Base-by-base conservation (phyloP, 2,113 vertebrate species). In the Zosterops pallidus region DNA sequence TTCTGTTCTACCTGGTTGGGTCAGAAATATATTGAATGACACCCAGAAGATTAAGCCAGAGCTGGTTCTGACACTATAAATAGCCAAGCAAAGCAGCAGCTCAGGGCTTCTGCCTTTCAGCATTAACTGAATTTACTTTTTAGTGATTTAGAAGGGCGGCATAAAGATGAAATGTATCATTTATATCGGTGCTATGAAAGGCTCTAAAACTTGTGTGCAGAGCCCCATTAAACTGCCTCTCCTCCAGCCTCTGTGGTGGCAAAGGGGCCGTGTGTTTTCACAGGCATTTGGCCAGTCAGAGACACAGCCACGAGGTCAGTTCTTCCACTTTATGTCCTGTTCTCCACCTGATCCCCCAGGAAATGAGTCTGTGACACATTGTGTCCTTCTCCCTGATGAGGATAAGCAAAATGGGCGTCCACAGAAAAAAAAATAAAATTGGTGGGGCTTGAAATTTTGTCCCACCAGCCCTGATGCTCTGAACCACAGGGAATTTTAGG, bases 111-210 rank as follows among this genome's bases (percentile, higher is more conserved):
- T 96, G 88, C 79, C 75, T 93, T 83, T 90, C 71, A 88, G 21
- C 60, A 69, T 78, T 90, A 92, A 71, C 57, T 55, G 88, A 56
- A 89, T 94, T 93, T 95, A 69, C 46, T 39, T 90, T 86, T 79
- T 44, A 37, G 76, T 89, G 85, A 90, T 94, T 96, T 93, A 94
- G 62, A 81, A 86, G 49, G 72, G 41, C 65, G n/a, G 76, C 42
- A 64, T 90, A 94, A 95, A 95, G 65, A 86, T 62, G 76, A 92
- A 94, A 96, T 89, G 85, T 94, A 94, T 95, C 90, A 81, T 90
- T 94, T 95, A 44, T 94, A 86, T 60, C 69, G 60, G 52, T 75
- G 68, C 47, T 70, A 52, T 52, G 94, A 92, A 92, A 75, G 80
- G 90, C 35, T 92, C 44, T 94, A 94, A 93, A 86, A 92, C 63